A percentile compares a stretch with the other conserved stretches of the same genome.
Evolutionary conservation across 2,113 vertebrate species (phyloP).

Genomic region (Genyomyrus donnyi): DNA sequence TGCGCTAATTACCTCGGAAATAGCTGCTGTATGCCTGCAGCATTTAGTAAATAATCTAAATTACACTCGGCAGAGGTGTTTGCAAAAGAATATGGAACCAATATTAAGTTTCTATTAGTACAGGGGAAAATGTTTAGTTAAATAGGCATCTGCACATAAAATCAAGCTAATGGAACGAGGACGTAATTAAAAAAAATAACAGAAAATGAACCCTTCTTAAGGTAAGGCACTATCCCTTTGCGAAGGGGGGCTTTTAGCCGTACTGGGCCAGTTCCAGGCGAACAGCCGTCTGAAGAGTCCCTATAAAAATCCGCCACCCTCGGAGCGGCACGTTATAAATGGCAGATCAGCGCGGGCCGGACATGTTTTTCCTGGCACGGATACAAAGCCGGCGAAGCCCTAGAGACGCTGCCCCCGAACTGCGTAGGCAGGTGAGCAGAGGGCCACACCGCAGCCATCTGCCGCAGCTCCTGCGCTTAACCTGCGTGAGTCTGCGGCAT

Average conservation of each 20-base stretch:
- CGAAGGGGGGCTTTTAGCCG: background rate
- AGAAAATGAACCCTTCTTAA: background rate
- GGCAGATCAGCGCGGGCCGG: background rate
- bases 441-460: constrained; percentile 11
- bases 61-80: background rate
- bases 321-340: background rate
- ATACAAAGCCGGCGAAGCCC: background rate
- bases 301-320: background rate
- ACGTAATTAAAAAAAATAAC: background rate
- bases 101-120: background rate
- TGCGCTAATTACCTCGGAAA: background rate
- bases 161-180: background rate
- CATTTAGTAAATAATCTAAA: background rate
- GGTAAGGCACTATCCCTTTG: background rate
- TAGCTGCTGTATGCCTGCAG: background rate
- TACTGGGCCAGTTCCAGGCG: too few species aligned
- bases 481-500: background rate
- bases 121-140: background rate
- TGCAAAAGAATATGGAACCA: background rate
- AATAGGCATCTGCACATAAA: background rate
- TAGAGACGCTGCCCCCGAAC: background rate
- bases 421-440: background rate
- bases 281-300: background rate
- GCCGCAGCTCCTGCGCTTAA: background rate
- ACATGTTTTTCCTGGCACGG: background rate